phyloP scores from a whole-genome alignment of 1,140 invertebrate genomes.

The Drosophila micromelanica region DNA sequence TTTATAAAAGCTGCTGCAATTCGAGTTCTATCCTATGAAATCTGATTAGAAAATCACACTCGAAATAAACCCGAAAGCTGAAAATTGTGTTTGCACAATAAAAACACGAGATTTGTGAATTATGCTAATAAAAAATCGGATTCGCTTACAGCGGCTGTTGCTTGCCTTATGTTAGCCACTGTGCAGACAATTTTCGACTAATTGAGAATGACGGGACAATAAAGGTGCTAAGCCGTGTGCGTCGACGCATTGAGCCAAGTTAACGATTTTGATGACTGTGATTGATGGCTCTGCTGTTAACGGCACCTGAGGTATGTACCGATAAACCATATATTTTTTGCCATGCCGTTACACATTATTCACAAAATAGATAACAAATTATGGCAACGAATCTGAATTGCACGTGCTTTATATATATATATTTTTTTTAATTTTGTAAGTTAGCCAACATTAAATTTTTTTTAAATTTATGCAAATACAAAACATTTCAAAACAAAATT shows the following conservation, averaged over 20 bases:
- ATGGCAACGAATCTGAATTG: not conserved
- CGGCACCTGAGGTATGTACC: constrained; percentile 36
- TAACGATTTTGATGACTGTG: constrained; percentile 24
- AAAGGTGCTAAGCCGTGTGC: constrained; percentile 21
- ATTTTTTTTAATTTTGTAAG: not conserved
- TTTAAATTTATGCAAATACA: too few species aligned
- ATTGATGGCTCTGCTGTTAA: constrained; percentile 20
- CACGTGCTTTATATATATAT: constrained; percentile 12
- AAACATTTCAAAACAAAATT: constrained; percentile 4
- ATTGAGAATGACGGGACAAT: constrained; percentile 13
- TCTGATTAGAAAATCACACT: not conserved
- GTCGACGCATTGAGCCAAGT: constrained; percentile 10
- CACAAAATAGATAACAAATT: not conserved
- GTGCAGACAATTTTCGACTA: constrained; percentile 15
- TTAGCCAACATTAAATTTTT: not conserved
- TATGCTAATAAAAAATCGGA: constrained; percentile 29
- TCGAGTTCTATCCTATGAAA: not conserved
- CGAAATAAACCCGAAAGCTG: constrained; percentile 4
- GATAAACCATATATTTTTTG: constrained; percentile 22
- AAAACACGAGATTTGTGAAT: constrained; percentile 13
- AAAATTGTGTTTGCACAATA: constrained; percentile 27
- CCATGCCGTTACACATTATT: not conserved
- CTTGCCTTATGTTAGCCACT: constrained; percentile 30
- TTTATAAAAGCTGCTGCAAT: constrained; percentile 17
- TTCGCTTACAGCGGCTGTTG: constrained; percentile 6